Percentiles rank a stretch among this genome's conserved stretches.
Evolutionary conservation across 2,888 invertebrate species (phyloP).

Genomic region (Kuschelorhynchus macadamiae): DNA sequence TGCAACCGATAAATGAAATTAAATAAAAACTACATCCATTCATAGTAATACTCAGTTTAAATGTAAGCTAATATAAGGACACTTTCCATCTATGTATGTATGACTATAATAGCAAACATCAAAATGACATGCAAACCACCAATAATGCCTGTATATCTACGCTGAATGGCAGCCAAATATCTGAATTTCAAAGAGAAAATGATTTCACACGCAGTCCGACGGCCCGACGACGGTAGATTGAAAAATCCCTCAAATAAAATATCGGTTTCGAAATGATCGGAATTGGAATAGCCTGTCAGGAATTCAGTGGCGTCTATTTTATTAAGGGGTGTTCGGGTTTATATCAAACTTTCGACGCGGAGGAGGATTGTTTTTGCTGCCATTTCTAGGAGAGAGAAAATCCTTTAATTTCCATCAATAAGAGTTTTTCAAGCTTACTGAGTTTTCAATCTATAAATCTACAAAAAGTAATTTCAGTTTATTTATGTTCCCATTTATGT

Average conservation of each 20-base stretch:
- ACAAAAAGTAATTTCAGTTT: no score
- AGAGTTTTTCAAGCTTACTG: no score
- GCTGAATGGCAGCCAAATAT: constrained; percentile 43
- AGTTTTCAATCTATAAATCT: no score
- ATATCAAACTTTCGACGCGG: no score
- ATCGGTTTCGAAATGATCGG: constrained; percentile 31
- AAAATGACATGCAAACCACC: constrained; percentile 34
- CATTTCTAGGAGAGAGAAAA: no score
- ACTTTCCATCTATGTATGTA: constrained; percentile 25
- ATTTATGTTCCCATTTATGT: no score
- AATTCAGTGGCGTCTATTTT: constrained; percentile 19
- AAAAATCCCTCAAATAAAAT: constrained; percentile 42
- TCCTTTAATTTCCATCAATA: no score
- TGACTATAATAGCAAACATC: constrained; percentile 31
- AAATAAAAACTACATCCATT: no score
- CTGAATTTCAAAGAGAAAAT: constrained; percentile 44
- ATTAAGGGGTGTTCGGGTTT: no score
- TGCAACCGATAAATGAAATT: no score
- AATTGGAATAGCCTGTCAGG: constrained; percentile 34
- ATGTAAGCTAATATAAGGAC: constrained; percentile 14
- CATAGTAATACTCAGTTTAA: no score
- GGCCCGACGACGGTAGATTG: constrained; percentile 29
- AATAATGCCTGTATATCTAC: constrained; percentile 41
- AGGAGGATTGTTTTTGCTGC: no score
- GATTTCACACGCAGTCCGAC: constrained; percentile 31